Conservation (phyloP, 2,797 vertebrate species). For the Sebastiscus albofasciatus region DNA sequence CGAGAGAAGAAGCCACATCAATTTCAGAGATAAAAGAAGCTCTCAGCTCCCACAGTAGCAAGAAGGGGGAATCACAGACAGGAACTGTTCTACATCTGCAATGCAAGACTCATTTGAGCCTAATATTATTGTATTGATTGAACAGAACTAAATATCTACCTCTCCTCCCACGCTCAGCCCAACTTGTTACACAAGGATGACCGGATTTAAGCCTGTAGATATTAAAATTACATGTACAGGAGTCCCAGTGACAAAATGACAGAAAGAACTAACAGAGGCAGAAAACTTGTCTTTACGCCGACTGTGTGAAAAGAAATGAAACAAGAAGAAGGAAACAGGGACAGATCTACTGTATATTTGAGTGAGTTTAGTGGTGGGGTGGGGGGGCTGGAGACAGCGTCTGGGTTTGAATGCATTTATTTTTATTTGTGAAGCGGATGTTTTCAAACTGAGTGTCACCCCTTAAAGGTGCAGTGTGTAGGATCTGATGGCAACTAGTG, state of each 20-base stretch:
- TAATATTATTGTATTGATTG: slow-evolving; percentile 10
- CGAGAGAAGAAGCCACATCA: background rate
- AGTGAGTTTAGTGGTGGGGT: background rate
- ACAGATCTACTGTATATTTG: background rate
- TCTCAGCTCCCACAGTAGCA: background rate
- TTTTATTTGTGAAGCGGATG: background rate
- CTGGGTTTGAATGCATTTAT: background rate
- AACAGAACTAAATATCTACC: background rate
- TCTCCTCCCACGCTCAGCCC: background rate
- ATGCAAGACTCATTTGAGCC: background rate
- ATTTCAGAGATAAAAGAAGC: background rate
- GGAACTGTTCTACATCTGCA: background rate
- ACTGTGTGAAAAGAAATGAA: background rate
- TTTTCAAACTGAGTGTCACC: background rate
- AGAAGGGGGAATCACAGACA: background rate
- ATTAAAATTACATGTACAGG: background rate
- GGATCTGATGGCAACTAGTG: too few relatives aligned
- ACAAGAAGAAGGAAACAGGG: background rate
- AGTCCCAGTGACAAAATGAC: too few relatives aligned
- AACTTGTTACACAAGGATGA: background rate
- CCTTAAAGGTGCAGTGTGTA: too few relatives aligned
- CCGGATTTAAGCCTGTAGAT: background rate
- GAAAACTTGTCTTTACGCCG: background rate
- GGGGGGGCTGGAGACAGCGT: background rate
- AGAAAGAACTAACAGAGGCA: background rate